Evolutionary conservation across 2,113 vertebrate genomes (phyloP).

Genomic region (Pelmatolapia mariae): DNA sequence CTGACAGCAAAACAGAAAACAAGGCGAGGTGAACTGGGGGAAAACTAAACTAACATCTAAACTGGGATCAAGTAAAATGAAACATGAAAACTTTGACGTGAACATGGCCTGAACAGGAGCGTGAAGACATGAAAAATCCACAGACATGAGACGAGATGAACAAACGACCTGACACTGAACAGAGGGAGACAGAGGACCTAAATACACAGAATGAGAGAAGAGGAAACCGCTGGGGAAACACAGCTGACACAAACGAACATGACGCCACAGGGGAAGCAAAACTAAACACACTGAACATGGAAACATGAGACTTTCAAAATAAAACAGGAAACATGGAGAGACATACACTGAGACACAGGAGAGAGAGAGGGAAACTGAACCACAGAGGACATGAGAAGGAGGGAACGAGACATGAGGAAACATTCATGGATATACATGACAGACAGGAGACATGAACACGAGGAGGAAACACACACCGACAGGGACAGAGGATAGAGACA

Average conservation of each 20-base stretch:
- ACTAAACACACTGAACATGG: not conserved
- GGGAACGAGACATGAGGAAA: not conserved
- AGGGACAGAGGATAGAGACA: not conserved
- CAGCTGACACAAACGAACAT: not conserved
- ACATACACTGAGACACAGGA: not conserved
- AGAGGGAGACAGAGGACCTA: not conserved
- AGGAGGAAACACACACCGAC: not conserved
- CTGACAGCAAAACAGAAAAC: not conserved
- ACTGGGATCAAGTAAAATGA: not conserved
- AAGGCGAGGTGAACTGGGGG: accelerated
- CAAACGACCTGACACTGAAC: not conserved
- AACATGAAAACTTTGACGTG: not conserved
- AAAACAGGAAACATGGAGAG: not conserved
- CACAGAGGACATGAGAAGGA: not conserved
- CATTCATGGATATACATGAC: not conserved
- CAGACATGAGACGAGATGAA: not conserved
- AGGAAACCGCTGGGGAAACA: not conserved
- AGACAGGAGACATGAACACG: not conserved
- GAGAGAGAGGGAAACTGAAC: not conserved
- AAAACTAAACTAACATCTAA: not conserved
- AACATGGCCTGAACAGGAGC: not conserved
- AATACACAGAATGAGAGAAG: not conserved
- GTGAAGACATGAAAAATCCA: not conserved
- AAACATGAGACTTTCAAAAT: not conserved
- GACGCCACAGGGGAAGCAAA: accelerated